Evolutionary conservation across 2,888 invertebrate genomes (phyloP), one percentile per base, ranked within the genome.

Genomic region (Epirrhoe tristata): DNA sequence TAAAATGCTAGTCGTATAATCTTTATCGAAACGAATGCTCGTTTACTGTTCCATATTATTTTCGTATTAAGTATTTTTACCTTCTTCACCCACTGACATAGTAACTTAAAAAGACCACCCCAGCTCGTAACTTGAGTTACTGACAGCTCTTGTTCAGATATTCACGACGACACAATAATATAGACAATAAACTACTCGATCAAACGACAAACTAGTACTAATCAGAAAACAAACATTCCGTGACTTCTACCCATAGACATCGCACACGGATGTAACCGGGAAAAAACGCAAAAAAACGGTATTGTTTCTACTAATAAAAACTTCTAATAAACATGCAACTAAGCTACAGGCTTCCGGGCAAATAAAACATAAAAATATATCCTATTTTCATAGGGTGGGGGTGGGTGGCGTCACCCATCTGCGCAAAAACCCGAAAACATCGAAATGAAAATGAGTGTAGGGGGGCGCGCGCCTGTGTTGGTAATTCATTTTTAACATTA

Each of bases 381-480:
- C 93, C 93, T 93, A 93, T 93, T 93, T 93, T 93, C 92, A 93
- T 93, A 92, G 93, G 93, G 91, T 87, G 93, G 86, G 91, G 89
- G 12, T 86, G 74, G 73, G 73, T 48, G 67, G 64, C 57, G 74
- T 76, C 74, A 63, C 77, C 76, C 89, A 82, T 84, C 90, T 93
- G 93, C 93, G 93, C 93, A 93, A 93, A 94, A 93, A 93, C 93
- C 93, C 93, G 90, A 94, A 94, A 94, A 94, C 93, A 93, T 93
- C 93, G 92, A 92, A 93, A 92, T 93, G 93, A 93, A 93, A 93
- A 93, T 93, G 93, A 93, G 93, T 91, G 91, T 92, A 90, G 88
- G 81, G 82, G 88, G 90, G 91, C 81, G 79, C 78, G 82, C 81
- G 79, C 81, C 84, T 92, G 91, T 93, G 93, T 92, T 91, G 88